These are phyloP conservation scores for Lepilemur ruficaudatus DNA, from an alignment of 2,797 vertebrate species.

Conservation along the genomic window DNA sequence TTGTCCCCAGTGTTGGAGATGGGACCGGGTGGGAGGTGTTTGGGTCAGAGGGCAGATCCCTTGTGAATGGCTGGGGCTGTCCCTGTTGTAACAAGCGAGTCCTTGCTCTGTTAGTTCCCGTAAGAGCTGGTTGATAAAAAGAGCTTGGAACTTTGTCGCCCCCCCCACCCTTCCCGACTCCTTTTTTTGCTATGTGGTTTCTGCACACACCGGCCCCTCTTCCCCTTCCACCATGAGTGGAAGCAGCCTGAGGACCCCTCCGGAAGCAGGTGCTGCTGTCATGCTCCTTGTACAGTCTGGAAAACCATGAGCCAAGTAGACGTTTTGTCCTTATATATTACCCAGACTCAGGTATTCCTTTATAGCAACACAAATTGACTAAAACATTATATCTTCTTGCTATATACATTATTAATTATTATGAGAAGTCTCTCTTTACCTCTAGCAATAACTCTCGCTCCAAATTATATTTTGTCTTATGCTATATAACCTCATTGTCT, in stretches of 20 bases:
- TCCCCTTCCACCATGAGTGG: no score
- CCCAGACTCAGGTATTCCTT: not conserved
- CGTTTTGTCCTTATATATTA: not conserved
- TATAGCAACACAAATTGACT: not conserved
- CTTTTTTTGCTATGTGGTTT: not conserved
- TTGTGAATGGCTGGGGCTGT: not conserved
- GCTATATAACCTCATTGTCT: not conserved
- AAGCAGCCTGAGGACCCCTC: not conserved
- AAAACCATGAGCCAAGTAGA: not conserved
- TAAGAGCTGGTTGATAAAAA: not conserved
- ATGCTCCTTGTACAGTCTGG: not conserved
- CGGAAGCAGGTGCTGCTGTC: not conserved
- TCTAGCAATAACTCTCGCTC: not conserved
- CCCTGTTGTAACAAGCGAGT: not conserved
- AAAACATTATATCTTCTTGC: not conserved
- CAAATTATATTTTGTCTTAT: not conserved
- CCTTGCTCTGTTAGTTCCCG: not conserved
- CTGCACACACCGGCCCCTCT: not conserved
- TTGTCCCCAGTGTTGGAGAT: not conserved
- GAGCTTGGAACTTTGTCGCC: not conserved
- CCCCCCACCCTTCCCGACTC: no score
- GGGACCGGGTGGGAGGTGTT: not conserved
- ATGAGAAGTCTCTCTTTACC: not conserved
- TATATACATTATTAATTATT: not conserved
- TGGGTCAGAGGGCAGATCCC: not conserved